phyloP scores from a whole-genome alignment of 2,797 vertebrate species.

The Taeniopygia guttata region DNA sequence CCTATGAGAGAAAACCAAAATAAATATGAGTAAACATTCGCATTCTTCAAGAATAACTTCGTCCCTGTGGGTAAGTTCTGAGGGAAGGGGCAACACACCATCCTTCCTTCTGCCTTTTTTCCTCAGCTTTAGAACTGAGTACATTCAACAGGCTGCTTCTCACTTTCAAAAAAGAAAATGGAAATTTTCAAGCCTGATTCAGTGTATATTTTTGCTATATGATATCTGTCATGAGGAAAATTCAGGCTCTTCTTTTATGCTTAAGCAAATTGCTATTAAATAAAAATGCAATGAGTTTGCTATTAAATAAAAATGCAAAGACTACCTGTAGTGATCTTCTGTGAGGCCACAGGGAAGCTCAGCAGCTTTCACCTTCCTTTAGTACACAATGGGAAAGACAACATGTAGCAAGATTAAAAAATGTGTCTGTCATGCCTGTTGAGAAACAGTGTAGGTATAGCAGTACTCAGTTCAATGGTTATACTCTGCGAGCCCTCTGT shows the following conservation, averaged over 20 bases:
- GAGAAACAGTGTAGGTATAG: background rate
- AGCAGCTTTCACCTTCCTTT: background rate
- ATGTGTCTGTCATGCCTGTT: background rate
- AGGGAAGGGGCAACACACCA: background rate
- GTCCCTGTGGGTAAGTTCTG: background rate
- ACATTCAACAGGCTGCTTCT: background rate
- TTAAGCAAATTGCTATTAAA: background rate
- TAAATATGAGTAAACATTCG: background rate
- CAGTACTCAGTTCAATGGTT: background rate
- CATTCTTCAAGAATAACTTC: background rate
- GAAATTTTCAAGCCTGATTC: background rate
- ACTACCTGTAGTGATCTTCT: background rate
- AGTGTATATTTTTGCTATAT: background rate
- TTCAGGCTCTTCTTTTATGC: background rate
- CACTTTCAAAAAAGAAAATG: background rate
- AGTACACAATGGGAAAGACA: background rate
- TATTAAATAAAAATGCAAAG: background rate
- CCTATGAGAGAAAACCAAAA: background rate
- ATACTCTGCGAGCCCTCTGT: background rate
- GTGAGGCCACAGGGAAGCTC: background rate
- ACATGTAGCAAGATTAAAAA: background rate
- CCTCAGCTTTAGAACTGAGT: background rate
- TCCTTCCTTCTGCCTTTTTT: background rate
- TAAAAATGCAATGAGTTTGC: background rate
- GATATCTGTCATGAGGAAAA: background rate